phyloP scores from a whole-genome alignment of 2,888 invertebrate genomes.

The Eilema sororculum region DNA sequence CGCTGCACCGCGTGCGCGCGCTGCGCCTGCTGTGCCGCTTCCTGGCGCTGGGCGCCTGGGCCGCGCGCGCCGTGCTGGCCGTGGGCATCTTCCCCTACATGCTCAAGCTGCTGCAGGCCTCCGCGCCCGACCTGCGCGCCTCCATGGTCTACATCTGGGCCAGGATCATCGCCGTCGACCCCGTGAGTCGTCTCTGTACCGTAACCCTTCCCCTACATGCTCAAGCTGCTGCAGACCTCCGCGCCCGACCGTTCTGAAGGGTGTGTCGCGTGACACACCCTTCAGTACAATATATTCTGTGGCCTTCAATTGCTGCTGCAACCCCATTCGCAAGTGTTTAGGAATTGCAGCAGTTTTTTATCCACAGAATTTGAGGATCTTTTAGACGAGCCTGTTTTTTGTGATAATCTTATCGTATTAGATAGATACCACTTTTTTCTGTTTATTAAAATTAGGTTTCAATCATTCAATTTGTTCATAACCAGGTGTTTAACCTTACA shows the following conservation, averaged over 20 bases:
- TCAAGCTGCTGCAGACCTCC: slow-evolving; percentile 97
- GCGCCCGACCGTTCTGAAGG: slow-evolving; percentile 89
- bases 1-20: slow-evolving; percentile 96
- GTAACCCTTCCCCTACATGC: slow-evolving; percentile 92
- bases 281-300: too few species aligned
- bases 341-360: too few species aligned
- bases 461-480: too few species aligned
- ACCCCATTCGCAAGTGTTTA: too few species aligned
- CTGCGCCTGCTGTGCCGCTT: slow-evolving; percentile 97
- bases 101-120: slow-evolving; percentile 97
- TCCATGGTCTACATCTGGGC: slow-evolving; percentile 99
- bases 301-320: too few species aligned
- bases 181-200: slow-evolving; percentile 81
- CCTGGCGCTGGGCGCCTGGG: slow-evolving; percentile 95
- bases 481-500: too few species aligned
- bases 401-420: too few species aligned
- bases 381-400: too few species aligned
- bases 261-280: too few species aligned
- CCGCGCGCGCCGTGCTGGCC: slow-evolving; percentile 97
- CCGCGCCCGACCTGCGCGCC: slow-evolving; percentile 96
- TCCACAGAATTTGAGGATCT: too few species aligned
- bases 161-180: slow-evolving; percentile 98
- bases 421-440: too few species aligned
- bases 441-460: too few species aligned
- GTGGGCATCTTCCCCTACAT: slow-evolving; percentile 99